A percentile compares a stretch with the other conserved stretches of the same genome.
Evolutionary conservation across 1,140 invertebrate genomes (phyloP).

Genomic region (Frieseomelitta varia): DNA sequence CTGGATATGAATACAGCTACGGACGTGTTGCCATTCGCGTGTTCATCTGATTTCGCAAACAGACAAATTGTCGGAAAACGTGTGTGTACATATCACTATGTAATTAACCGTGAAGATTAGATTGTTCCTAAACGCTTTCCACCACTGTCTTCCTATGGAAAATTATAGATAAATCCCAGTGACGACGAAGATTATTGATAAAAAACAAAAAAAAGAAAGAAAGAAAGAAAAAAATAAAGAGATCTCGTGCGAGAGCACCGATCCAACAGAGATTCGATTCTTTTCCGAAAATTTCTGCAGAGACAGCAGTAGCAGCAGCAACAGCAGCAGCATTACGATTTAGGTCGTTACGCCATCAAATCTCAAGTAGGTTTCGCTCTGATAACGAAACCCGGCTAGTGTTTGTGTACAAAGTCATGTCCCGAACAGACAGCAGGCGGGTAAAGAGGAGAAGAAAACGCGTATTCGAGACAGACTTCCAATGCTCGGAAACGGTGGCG

Average conservation of each 20-base stretch:
- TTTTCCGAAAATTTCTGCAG: background rate
- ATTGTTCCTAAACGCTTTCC: background rate
- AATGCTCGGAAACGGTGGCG: background rate
- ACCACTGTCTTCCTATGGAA: background rate
- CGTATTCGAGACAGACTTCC: background rate
- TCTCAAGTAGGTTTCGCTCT: conserved; percentile 38
- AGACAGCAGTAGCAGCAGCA: background rate
- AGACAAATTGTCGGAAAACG: background rate
- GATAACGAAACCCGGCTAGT: conserved; percentile 47
- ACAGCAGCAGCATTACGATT: conserved; percentile 6
- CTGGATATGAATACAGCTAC: no score
- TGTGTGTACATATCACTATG: background rate
- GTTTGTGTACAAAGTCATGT: conserved; percentile 45
- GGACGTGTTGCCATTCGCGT: background rate
- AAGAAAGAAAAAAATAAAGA: background rate
- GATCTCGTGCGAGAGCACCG: background rate
- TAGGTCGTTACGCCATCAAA: conserved; percentile 41
- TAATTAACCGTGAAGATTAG: background rate
- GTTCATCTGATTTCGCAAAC: background rate
- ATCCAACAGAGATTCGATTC: background rate
- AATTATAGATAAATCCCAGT: background rate
- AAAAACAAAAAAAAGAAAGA: background rate
- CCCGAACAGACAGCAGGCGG: background rate
- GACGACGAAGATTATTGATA: no score
- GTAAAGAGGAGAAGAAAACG: conserved; percentile 10